These are phyloP conservation scores for Maniola jurtina DNA, from an alignment of 1,140 invertebrate genomes.

Conservation along the genomic window DNA sequence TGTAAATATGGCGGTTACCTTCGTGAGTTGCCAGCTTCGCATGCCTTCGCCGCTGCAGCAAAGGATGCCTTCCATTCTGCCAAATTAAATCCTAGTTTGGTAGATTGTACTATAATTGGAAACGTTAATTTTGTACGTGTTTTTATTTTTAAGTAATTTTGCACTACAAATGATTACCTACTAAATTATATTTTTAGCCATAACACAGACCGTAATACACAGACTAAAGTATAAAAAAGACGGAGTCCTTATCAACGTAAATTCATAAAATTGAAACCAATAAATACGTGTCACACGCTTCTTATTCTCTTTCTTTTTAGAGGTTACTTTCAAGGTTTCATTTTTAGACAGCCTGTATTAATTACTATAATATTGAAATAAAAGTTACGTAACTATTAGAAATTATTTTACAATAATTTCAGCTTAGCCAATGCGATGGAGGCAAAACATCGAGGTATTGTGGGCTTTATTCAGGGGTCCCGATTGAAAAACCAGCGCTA, in stretches of 20 bases:
- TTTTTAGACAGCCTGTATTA: background rate
- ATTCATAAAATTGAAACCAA: no score
- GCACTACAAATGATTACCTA: background rate
- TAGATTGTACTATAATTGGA: slow-evolving; percentile 63
- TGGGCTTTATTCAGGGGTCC: slow-evolving; percentile 61
- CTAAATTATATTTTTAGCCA: background rate
- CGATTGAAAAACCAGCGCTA: slow-evolving; percentile 61
- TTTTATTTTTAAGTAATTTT: background rate
- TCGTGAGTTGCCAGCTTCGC: slow-evolving; percentile 52
- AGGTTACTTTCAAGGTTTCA: no score
- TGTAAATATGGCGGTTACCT: slow-evolving; percentile 60
- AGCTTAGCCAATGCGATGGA: slow-evolving; percentile 71
- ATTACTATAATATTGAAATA: no score
- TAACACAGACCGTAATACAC: background rate
- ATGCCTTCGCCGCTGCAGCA: slow-evolving; percentile 59
- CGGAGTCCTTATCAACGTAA: no score
- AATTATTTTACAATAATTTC: no score
- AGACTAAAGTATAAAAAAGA: no score
- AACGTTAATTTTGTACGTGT: slow-evolving; percentile 67
- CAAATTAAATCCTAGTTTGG: slow-evolving; percentile 44
- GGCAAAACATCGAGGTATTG: slow-evolving; percentile 68
- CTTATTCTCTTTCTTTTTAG: no score
- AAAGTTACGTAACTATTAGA: no score
- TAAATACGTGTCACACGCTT: no score
- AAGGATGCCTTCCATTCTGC: slow-evolving; percentile 54